These are phyloP conservation scores for Listronotus bonariensis DNA, from an alignment of 1,140 invertebrate genomes.

Conservation along the genomic window DNA sequence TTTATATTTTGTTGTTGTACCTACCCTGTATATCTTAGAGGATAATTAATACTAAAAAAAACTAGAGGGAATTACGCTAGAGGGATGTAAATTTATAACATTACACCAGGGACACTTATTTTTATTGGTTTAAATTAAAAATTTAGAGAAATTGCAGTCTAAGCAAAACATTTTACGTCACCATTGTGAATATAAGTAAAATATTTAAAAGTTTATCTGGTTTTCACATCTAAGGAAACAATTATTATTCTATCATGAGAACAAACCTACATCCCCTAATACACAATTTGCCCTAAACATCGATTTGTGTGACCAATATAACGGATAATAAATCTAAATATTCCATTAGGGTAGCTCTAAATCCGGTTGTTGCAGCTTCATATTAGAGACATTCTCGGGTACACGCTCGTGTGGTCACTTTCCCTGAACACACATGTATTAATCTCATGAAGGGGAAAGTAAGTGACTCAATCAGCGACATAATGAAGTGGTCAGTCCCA, in stretches of 20 bases:
- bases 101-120: too few relatives aligned
- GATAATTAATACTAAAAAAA: too few relatives aligned
- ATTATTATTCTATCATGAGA: conserved; percentile 3
- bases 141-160: too few relatives aligned
- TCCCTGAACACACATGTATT: conserved; percentile 43
- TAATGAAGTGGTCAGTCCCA: conserved; percentile 51
- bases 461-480: conserved; percentile 52
- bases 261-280: conserved; percentile 26
- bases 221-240: too few relatives aligned
- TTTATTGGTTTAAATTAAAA: too few relatives aligned
- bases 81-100: too few relatives aligned
- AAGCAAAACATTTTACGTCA: too few relatives aligned
- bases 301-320: conserved; percentile 38
- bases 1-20: too few relatives aligned
- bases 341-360: conserved; percentile 31
- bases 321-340: conserved; percentile 43
- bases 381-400: conserved; percentile 21
- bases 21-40: too few relatives aligned
- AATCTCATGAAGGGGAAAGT: conserved; percentile 50
- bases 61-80: too few relatives aligned
- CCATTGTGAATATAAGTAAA: too few relatives aligned
- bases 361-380: conserved; percentile 32
- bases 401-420: conserved; percentile 36
- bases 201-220: too few relatives aligned
- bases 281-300: conserved; percentile 31